These are phyloP conservation scores for Drosophila leontia DNA, from an alignment of 1,140 invertebrate species.

Conservation along the genomic window DNA sequence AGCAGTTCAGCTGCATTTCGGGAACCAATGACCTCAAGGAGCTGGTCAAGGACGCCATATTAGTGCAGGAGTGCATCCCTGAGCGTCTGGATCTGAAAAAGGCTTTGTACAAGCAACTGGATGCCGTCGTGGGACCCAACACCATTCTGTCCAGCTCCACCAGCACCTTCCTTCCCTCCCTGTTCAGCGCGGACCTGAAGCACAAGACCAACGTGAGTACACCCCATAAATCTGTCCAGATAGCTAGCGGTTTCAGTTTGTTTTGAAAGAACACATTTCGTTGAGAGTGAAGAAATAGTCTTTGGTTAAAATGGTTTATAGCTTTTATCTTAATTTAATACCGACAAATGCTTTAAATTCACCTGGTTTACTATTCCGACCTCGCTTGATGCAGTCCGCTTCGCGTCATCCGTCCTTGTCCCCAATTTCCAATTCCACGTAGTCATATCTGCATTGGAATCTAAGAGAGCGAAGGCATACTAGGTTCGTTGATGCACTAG, in stretches of 20 bases:
- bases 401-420: constrained; percentile 14
- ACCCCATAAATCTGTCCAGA: constrained; percentile 13
- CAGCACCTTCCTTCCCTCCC: constrained; percentile 94
- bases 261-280: background rate
- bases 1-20: constrained; percentile 92
- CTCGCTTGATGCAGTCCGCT: background rate
- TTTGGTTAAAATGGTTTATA: background rate
- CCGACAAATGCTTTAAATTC: background rate
- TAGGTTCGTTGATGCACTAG: background rate
- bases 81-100: constrained; percentile 94
- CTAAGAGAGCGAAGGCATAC: background rate
- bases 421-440: constrained; percentile 32
- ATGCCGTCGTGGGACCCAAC: constrained; percentile 89
- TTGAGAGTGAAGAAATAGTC: too few species aligned
- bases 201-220: constrained; percentile 88
- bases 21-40: constrained; percentile 89
- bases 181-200: constrained; percentile 92
- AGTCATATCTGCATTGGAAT: background rate
- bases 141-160: constrained; percentile 96
- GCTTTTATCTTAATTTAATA: background rate
- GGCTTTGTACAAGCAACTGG: constrained; percentile 92
- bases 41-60: constrained; percentile 89
- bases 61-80: constrained; percentile 96
- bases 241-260: background rate
- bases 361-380: background rate